Percentiles rank a stretch among this genome's conserved stretches.
phyloP scores from a whole-genome alignment of 2,113 vertebrate species.

The Daubentonia madagascariensis region DNA sequence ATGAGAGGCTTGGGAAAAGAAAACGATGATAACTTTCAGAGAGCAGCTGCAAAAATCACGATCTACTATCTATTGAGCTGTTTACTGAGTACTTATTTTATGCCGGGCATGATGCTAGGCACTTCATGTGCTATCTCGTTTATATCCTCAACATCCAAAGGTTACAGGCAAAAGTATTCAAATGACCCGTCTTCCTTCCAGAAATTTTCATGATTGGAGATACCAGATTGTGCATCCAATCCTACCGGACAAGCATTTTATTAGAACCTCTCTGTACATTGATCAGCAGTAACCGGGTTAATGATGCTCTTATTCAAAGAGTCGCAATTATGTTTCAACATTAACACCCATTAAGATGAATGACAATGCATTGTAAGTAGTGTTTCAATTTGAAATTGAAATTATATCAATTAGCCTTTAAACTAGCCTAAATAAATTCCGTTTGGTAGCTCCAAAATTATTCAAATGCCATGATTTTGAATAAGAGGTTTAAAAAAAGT shows the following conservation, averaged over 20 bases:
- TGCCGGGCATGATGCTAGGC: neutral
- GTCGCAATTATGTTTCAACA: conserved; percentile 59
- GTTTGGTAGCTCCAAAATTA: conserved; percentile 55
- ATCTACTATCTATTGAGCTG: accelerated
- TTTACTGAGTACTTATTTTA: neutral
- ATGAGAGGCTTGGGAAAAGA: neutral
- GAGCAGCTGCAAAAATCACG: neutral
- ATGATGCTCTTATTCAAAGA: conserved; percentile 60
- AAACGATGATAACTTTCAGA: neutral
- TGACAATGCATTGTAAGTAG: conserved; percentile 64
- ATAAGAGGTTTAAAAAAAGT: neutral
- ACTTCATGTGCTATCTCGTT: accelerated
- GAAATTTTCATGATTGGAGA: neutral
- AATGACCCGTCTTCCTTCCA: neutral
- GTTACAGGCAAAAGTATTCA: neutral
- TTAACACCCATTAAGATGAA: conserved; percentile 71
- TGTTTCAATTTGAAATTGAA: conserved; percentile 75
- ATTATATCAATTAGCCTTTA: conserved; percentile 76
- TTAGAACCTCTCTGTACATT: neutral
- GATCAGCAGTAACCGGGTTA: conserved; percentile 64
- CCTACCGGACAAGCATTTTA: neutral
- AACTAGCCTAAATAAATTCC: conserved; percentile 76
- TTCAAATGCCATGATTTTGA: conserved; percentile 56
- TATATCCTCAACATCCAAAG: neutral
- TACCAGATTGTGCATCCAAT: neutral